Base-by-base conservation (phyloP, 2,113 vertebrate genomes). In the Bolborhynchus lineola region DNA sequence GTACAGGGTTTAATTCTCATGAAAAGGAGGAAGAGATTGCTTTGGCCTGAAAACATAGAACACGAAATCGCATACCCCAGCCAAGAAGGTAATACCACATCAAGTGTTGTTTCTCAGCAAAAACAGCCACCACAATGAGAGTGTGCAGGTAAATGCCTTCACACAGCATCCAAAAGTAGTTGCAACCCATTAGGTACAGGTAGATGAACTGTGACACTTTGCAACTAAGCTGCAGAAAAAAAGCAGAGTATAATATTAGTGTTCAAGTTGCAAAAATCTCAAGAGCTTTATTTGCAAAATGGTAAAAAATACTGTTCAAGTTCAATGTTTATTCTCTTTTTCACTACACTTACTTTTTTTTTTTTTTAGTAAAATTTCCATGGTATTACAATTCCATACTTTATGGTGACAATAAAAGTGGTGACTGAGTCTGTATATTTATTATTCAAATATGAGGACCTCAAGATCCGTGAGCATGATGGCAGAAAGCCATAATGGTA, bases 121-220 rank as follows among this genome's bases (percentile, higher is more conserved):
- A 99, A 86, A 99, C 99, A 2, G 99, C 99, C 96, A 99, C 99
- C 62, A 99, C 99, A 15, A 99, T 99, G 86, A 99, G 99, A 0
- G 99, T 99, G 84, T 99, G 99, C 71, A 99, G 98, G 95, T 99
- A 99, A 63, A 99, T 99, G 20, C 99, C 99, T 97, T 99, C 99
- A 90, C 99, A 99, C 79, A 99, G 97, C 99, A 99, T 99, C 99
- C 99, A 99, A 83, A 99, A 99, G 97, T 99, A 99, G 92, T 99
- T 99, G 95, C 99, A 99, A 55, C 99, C 98, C 95, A 99, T 99
- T 59, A 99, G 97, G 96, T 99, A 99, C 21, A 99, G 97, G 74
- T 99, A 99, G 79, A 99, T 98, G 85, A 99, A 99, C 91, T 99
- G 98, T 12, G 97, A 99, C 16, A 99, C 98, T 98, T 99, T 99